phyloP scores from a whole-genome alignment of 2,888 invertebrate species.

The Trissolcus japonicus region DNA sequence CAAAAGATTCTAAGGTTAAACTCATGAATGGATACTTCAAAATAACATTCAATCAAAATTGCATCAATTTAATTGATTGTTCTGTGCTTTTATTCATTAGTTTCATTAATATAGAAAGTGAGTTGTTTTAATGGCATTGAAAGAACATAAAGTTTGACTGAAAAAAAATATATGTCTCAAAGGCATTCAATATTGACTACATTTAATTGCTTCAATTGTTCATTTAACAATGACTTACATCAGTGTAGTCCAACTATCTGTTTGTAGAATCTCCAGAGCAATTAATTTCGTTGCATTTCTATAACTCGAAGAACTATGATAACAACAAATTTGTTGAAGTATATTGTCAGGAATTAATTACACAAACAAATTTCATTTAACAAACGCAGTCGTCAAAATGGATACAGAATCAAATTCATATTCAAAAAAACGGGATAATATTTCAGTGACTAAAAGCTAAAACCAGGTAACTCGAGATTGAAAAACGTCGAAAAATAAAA shows the following conservation, averaged over 20 bases:
- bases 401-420: no score
- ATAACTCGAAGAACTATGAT: conserved; percentile 21
- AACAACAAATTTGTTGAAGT: neutral
- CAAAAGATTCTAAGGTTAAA: no score
- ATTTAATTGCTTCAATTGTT: conserved; percentile 50
- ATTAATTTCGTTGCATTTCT: conserved; percentile 36
- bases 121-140: neutral
- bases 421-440: no score
- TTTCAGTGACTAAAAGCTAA: no score
- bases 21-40: no score
- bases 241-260: conserved; percentile 36
- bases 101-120: neutral
- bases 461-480: no score
- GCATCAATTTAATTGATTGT: no score
- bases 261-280: conserved; percentile 37
- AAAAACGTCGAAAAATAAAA: no score
- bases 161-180: conserved; percentile 24
- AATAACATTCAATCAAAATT: no score
- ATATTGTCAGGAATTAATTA: neutral
- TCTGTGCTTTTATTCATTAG: no score
- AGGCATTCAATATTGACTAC: conserved; percentile 44
- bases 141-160: conserved; percentile 1
- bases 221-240: conserved; percentile 48
- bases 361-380: neutral
- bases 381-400: neutral